Conservation (phyloP, 2,888 invertebrate species). For the Andrena chrysosceles region DNA sequence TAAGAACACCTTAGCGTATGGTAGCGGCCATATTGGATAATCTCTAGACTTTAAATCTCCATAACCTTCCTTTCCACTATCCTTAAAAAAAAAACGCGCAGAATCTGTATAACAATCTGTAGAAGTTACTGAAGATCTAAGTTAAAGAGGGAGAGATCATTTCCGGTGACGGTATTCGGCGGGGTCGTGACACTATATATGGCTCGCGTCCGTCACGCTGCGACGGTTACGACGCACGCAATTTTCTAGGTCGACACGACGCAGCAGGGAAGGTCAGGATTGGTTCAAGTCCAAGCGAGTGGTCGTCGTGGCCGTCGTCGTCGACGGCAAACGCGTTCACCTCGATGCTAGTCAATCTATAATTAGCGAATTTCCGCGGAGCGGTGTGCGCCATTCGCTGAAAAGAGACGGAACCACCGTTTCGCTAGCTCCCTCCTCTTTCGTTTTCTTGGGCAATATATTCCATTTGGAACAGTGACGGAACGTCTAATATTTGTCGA, state of each 20-base stretch:
- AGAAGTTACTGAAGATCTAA: too few relatives aligned
- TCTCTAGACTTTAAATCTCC: background rate
- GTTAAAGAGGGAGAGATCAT: slow-evolving; percentile 7
- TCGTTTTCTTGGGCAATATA: slow-evolving; percentile 2
- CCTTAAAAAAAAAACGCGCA: too few relatives aligned
- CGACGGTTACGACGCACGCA: slow-evolving; percentile 70
- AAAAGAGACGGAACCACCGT: slow-evolving; percentile 36
- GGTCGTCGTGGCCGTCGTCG: slow-evolving; percentile 66
- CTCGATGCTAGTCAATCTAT: slow-evolving; percentile 73
- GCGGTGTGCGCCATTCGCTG: slow-evolving; percentile 34
- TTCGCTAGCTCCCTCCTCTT: slow-evolving; percentile 5
- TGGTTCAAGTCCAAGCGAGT: slow-evolving; percentile 83
- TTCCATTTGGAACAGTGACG: background rate
- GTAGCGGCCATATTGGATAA: background rate
- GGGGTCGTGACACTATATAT: slow-evolving; percentile 53
- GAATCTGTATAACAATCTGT: too few relatives aligned
- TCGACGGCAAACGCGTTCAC: slow-evolving; percentile 60
- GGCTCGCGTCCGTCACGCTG: slow-evolving; percentile 56
- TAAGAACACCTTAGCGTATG: background rate
- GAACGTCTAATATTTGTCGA: background rate
- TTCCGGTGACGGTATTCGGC: slow-evolving; percentile 51
- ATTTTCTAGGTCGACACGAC: slow-evolving; percentile 82
- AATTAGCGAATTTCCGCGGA: slow-evolving; percentile 80
- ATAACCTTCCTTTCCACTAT: too few relatives aligned
- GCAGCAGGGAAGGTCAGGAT: slow-evolving; percentile 83